These are phyloP conservation scores for Simalia tracyae DNA, from an alignment of 2,797 vertebrate genomes.

Conservation along the genomic window DNA sequence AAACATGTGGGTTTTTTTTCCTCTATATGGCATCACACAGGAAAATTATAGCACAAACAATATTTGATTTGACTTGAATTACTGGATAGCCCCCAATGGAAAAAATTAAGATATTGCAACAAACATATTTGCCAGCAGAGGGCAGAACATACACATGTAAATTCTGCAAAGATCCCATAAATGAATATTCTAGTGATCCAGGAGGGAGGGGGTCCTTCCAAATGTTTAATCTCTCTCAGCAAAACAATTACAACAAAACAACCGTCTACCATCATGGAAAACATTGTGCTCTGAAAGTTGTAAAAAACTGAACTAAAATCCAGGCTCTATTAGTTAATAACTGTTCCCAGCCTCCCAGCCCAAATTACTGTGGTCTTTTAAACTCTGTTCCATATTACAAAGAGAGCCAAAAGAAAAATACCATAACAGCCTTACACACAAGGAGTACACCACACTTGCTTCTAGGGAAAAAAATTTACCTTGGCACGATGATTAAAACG, in stretches of 20 bases:
- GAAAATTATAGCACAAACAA: background rate
- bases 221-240: background rate
- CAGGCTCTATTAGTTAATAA: background rate
- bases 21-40: background rate
- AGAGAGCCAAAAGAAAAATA: background rate
- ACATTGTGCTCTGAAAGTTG: constrained; percentile 14
- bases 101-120: constrained; percentile 1
- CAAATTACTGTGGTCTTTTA: background rate
- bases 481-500: constrained; percentile 72
- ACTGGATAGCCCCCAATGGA: constrained; percentile 24
- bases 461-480: constrained; percentile 67
- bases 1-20: background rate
- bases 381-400: background rate
- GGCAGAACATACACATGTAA: constrained; percentile 68
- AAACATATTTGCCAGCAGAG: constrained; percentile 68
- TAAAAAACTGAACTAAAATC: constrained; percentile 27
- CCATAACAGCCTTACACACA: constrained; percentile 31
- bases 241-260: background rate
- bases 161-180: constrained; percentile 26
- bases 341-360: background rate
- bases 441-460: constrained; percentile 57
- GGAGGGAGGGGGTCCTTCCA: constrained; percentile 41
- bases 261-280: background rate
- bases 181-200: constrained; percentile 35
- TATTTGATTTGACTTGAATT: constrained; percentile 2